Evolutionary conservation across 1,140 invertebrate species (phyloP).

Genomic region (Heliconius nattereri): DNA sequence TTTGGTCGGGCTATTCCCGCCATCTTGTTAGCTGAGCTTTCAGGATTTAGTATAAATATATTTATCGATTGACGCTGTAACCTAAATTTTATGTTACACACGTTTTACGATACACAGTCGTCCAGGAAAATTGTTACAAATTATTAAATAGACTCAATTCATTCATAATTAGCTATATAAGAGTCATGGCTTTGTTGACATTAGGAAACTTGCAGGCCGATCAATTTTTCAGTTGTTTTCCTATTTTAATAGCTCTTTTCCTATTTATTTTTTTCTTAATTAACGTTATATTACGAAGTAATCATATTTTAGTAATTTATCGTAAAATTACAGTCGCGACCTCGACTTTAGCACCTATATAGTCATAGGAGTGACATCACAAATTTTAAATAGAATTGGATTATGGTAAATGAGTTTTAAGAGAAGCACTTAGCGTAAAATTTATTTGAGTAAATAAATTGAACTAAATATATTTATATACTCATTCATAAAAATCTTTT

Average conservation of each 20-base stretch:
- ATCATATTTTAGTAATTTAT: neutral
- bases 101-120: slow-evolving; percentile 30
- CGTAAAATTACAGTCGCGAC: neutral
- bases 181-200: slow-evolving; percentile 62
- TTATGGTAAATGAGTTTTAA: slow-evolving; percentile 36
- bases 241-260: neutral
- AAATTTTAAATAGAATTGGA: slow-evolving; percentile 58
- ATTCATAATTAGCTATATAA: slow-evolving; percentile 40
- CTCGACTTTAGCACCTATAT: slow-evolving; percentile 34
- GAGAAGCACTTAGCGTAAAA: slow-evolving; percentile 25
- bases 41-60: slow-evolving; percentile 75
- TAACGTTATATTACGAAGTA: neutral
- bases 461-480: slow-evolving; percentile 11
- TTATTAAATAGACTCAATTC: slow-evolving; percentile 28
- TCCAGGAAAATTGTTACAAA: slow-evolving; percentile 27
- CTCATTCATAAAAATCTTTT: neutral
- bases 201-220: slow-evolving; percentile 41
- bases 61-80: slow-evolving; percentile 73
- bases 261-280: neutral
- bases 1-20: slow-evolving; percentile 68
- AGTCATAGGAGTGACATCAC: slow-evolving; percentile 54
- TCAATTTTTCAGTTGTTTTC: slow-evolving; percentile 28
- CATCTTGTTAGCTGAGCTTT: slow-evolving; percentile 76
- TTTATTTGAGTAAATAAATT: slow-evolving; percentile 12
- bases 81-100: slow-evolving; percentile 56